A percentile compares a stretch with the other conserved stretches of the same genome.
phyloP scores from a whole-genome alignment of 2,888 invertebrate species.

The Tetrapedia diversipes region DNA sequence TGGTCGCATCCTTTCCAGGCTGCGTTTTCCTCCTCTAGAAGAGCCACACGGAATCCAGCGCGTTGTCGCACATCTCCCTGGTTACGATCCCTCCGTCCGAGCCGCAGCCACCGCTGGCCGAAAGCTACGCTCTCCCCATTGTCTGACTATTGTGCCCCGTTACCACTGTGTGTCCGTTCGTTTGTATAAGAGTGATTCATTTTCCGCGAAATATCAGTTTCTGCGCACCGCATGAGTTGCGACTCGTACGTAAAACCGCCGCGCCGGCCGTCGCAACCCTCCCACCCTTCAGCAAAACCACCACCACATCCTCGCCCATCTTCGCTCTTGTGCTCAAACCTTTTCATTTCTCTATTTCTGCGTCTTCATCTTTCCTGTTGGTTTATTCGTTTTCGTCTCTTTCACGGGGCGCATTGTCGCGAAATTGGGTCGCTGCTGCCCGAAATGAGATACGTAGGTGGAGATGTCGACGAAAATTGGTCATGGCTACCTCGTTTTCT shows the following conservation, averaged over 20 bases:
- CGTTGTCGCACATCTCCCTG: conserved; percentile 42
- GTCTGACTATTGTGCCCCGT: conserved; percentile 80
- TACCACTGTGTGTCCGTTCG: conserved; percentile 77
- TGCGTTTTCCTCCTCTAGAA: conserved; percentile 16
- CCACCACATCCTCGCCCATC: too few species aligned
- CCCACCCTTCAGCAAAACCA: not conserved
- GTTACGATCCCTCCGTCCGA: conserved; percentile 70
- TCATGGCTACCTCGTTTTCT: conserved; percentile 27
- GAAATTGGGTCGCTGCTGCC: conserved; percentile 71
- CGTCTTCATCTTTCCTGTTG: conserved; percentile 5
- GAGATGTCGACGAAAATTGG: conserved; percentile 56
- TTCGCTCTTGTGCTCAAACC: not conserved
- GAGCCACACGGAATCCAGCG: conserved; percentile 49
- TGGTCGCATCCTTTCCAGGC: conserved; percentile 48
- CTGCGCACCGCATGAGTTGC: conserved; percentile 78
- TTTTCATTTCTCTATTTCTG: conserved; percentile 1
- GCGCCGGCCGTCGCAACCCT: conserved; percentile 11
- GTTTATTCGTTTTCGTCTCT: conserved; percentile 49
- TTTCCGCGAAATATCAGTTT: conserved; percentile 81
- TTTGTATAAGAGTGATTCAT: conserved; percentile 80
- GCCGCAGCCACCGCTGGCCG: conserved; percentile 45
- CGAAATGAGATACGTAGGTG: conserved; percentile 55
- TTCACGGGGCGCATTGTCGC: conserved; percentile 66
- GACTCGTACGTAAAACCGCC: conserved; percentile 68
- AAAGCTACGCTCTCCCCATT: conserved; percentile 73